Conservation (phyloP, 2,113 vertebrate species). For the Misgurnus anguillicaudatus region DNA sequence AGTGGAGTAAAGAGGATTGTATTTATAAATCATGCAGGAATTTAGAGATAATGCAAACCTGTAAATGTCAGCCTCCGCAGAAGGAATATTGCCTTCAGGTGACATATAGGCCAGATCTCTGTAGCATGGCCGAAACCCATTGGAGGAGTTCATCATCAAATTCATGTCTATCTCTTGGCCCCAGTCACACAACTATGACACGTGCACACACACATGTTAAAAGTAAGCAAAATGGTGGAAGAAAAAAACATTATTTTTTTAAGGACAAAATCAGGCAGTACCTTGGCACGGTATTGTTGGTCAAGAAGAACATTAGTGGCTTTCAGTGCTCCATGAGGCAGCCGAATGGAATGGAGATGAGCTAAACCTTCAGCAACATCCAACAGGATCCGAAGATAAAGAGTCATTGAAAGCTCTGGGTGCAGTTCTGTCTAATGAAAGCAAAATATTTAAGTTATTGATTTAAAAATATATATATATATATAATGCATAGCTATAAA, state of each 20-base stretch:
- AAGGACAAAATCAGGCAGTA: slow-evolving; percentile 31
- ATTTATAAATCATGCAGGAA: not conserved
- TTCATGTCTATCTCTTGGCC: slow-evolving; percentile 29
- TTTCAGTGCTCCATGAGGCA: slow-evolving; percentile 69
- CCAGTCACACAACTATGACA: slow-evolving; percentile 54
- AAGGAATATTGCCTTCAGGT: slow-evolving; percentile 31
- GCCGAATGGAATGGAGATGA: slow-evolving; percentile 65
- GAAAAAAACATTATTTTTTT: not conserved
- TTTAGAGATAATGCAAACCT: slow-evolving; percentile 24
- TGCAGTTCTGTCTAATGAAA: slow-evolving; percentile 62
- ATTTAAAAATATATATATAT: too few relatives aligned
- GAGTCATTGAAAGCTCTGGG: slow-evolving; percentile 63
- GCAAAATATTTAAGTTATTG: not conserved
- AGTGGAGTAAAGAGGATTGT: not conserved
- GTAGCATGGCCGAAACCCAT: slow-evolving; percentile 13
- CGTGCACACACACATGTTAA: not conserved
- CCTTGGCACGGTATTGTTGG: slow-evolving; percentile 71
- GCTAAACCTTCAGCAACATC: slow-evolving; percentile 72
- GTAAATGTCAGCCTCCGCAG: slow-evolving; percentile 46
- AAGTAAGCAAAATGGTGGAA: too few relatives aligned
- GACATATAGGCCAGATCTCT: slow-evolving; percentile 51
- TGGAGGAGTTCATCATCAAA: not conserved
- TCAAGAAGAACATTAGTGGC: slow-evolving; percentile 75
- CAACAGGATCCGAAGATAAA: slow-evolving; percentile 65
- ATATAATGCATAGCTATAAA: too few relatives aligned